Percentiles rank a stretch among this genome's conserved stretches.
Evolutionary conservation across 2,888 invertebrate genomes (phyloP).

Genomic region (Drosophila affinis): DNA sequence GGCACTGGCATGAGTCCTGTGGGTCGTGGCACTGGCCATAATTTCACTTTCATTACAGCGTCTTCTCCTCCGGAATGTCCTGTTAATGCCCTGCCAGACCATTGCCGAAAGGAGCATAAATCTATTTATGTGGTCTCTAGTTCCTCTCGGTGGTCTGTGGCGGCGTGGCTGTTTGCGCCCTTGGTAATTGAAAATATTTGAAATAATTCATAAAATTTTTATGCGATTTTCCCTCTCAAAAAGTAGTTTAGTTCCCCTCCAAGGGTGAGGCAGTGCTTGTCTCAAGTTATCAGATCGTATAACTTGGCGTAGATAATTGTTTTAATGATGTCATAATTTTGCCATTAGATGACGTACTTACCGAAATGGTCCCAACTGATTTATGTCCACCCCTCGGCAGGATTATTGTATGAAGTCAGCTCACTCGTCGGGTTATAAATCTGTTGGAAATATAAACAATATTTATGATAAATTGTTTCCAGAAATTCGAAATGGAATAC

Average conservation of each 20-base stretch:
- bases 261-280: conserved; percentile 3
- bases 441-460: not conserved
- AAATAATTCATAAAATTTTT: conserved; percentile 79
- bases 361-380: conserved; percentile 58
- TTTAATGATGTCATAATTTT: conserved; percentile 76
- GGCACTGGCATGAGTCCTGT: conserved; percentile 51
- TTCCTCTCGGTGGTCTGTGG: conserved; percentile 16
- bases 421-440: not conserved
- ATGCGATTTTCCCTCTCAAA: conserved; percentile 66
- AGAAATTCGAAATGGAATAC: not conserved
- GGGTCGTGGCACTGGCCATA: conserved; percentile 54
- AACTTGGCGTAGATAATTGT: conserved; percentile 71
- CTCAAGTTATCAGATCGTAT: conserved; percentile 54
- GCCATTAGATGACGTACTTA: conserved; percentile 56
- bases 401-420: not conserved
- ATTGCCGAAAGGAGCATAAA: conserved; percentile 78
- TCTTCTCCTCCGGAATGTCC: conserved; percentile 57
- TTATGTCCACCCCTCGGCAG: conserved; percentile 44
- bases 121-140: conserved; percentile 72
- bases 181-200: conserved; percentile 77
- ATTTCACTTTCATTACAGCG: conserved; percentile 68
- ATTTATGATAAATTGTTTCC: not conserved
- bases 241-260: conserved; percentile 54
- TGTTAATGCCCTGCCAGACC: conserved; percentile 66
- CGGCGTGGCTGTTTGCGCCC: conserved; percentile 17